These are phyloP conservation scores for Zootermopsis nevadensis DNA, from an alignment of 2,888 invertebrate species.

Conservation along the genomic window DNA sequence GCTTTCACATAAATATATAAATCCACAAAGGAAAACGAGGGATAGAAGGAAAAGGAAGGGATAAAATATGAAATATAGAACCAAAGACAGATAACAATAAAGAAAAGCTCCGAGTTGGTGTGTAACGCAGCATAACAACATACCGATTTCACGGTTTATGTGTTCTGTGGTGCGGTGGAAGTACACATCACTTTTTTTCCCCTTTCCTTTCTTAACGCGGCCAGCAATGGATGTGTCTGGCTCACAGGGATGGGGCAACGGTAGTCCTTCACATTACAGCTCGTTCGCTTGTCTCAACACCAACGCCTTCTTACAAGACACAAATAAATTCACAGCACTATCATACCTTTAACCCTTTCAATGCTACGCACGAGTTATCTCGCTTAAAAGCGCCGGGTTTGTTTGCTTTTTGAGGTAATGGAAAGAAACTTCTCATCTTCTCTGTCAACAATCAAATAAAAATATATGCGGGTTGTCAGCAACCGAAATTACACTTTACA, in stretches of 20 bases:
- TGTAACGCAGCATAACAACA: slow-evolving; percentile 42
- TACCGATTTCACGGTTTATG: slow-evolving; percentile 49
- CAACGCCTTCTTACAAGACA: not conserved
- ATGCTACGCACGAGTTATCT: too few species aligned
- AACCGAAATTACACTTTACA: too few species aligned
- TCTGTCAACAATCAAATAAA: too few species aligned
- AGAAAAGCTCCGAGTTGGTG: not conserved
- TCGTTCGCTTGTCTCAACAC: not conserved
- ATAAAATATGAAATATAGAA: slow-evolving; percentile 13
- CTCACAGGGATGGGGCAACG: not conserved
- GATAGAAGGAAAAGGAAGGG: not conserved
- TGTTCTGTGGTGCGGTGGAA: slow-evolving; percentile 22
- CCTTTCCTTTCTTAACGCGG: not conserved
- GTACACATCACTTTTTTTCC: slow-evolving; percentile 14
- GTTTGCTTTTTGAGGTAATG: too few species aligned
- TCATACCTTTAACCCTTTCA: too few species aligned
- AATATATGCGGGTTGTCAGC: too few species aligned
- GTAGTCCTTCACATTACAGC: not conserved
- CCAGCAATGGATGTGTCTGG: not conserved
- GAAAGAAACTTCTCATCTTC: too few species aligned
- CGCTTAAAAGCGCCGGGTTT: too few species aligned
- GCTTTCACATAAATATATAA: not conserved
- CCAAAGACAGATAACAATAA: slow-evolving; percentile 10
- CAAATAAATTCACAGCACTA: not conserved
- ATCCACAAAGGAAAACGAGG: not conserved